Evolutionary conservation across 92 coral and sea anemone species (phyloP).

Genomic region (Parazoanthus darwini): DNA sequence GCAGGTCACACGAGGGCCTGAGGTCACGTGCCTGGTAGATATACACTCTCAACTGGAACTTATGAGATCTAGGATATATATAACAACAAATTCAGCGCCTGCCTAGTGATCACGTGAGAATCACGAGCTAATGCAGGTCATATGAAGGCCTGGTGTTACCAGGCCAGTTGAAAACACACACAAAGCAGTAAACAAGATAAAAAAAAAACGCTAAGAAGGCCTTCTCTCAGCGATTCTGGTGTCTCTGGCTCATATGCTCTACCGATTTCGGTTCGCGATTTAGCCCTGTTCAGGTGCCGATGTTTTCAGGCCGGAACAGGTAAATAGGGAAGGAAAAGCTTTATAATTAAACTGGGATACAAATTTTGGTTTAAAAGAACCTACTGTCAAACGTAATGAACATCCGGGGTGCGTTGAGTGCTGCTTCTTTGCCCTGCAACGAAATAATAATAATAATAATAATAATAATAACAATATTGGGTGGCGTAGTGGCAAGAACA

Average conservation of each 20-base stretch:
- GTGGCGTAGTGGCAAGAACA: too few relatives aligned
- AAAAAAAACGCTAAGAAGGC: too few relatives aligned
- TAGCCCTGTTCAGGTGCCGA: too few relatives aligned
- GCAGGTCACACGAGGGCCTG: slow-evolving; percentile 70
- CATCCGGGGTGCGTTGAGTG: slow-evolving; percentile 84
- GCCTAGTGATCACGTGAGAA: background rate
- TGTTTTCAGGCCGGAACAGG: too few relatives aligned
- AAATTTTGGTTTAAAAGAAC: slow-evolving; percentile 12
- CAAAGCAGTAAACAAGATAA: too few relatives aligned
- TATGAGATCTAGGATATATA: slow-evolving; percentile 61
- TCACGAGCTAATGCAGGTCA: background rate
- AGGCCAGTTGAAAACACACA: too few relatives aligned
- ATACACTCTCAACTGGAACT: slow-evolving; percentile 85
- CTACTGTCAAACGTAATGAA: slow-evolving; percentile 87
- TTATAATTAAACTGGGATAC: background rate
- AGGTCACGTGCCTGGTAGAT: slow-evolving; percentile 90
- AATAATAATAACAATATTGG: too few relatives aligned
- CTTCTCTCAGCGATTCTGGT: too few relatives aligned
- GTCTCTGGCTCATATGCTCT: too few relatives aligned
- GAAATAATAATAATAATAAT: background rate
- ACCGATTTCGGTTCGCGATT: too few relatives aligned
- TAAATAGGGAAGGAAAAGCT: background rate
- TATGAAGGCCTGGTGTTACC: slow-evolving; percentile 61
- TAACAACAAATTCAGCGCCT: background rate
- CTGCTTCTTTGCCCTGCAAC: slow-evolving; percentile 59